Evolutionary conservation across 2,888 invertebrate species (phyloP).

Genomic region (Micoletzkya japonica): DNA sequence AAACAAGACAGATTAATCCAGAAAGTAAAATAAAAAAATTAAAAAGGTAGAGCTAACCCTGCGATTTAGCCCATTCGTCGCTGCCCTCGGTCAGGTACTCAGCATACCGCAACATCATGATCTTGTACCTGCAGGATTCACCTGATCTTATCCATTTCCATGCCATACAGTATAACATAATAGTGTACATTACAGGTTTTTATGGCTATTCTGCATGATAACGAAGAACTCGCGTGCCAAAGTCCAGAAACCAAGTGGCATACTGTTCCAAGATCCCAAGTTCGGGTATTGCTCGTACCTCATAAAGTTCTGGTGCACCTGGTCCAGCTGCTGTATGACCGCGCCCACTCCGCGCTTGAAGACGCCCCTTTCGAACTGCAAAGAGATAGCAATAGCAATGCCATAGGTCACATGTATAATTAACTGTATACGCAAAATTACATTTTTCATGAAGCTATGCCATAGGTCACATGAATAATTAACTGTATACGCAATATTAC

Average conservation of each 20-base stretch:
- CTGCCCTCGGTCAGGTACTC: constrained; percentile 39
- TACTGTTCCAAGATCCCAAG: neutral
- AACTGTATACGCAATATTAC: too few relatives aligned
- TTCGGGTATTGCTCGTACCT: constrained; percentile 31
- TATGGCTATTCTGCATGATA: too few relatives aligned
- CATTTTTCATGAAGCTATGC: too few relatives aligned
- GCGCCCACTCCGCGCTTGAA: constrained; percentile 46
- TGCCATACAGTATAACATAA: too few relatives aligned
- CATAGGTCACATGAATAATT: too few relatives aligned
- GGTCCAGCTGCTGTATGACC: constrained; percentile 50
- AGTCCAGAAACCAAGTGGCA: neutral
- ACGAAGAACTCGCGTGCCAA: too few relatives aligned
- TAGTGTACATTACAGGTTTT: too few relatives aligned
- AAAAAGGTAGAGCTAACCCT: constrained; percentile 31
- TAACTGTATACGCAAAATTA: too few relatives aligned
- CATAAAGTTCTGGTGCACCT: constrained; percentile 55
- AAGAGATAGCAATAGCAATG: neutral
- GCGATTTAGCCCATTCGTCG: constrained; percentile 37
- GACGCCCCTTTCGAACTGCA: constrained; percentile 48
- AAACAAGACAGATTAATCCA: too few relatives aligned
- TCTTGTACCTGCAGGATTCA: constrained; percentile 51
- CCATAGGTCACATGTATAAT: too few relatives aligned
- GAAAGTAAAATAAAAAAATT: constrained; percentile 5
- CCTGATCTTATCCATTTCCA: too few relatives aligned
- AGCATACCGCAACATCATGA: constrained; percentile 55